Evolutionary conservation across 2,888 invertebrate species (phyloP).

Genomic region (Callinectes sapidus): DNA sequence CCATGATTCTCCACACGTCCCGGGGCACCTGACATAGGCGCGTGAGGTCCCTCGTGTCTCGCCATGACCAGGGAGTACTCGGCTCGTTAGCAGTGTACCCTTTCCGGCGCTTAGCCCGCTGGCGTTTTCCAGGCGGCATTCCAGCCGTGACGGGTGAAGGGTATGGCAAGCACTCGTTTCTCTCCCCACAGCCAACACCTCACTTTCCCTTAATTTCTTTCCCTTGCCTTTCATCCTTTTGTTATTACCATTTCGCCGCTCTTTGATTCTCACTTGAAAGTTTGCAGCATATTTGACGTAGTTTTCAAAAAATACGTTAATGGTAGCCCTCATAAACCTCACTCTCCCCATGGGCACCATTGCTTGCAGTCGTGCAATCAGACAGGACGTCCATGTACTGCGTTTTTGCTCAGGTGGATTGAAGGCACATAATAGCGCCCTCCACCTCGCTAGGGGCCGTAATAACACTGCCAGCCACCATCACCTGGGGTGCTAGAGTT

Average conservation of each 20-base stretch:
- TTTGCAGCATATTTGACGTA: slow-evolving; percentile 8
- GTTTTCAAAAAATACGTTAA: slow-evolving; percentile 35
- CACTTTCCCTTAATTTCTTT: slow-evolving; percentile 11
- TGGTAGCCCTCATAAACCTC: slow-evolving; percentile 37
- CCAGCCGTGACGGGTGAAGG: slow-evolving; percentile 47
- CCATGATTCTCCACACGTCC: not conserved
- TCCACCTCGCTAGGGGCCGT: slow-evolving; percentile 56
- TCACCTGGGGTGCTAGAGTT: slow-evolving; percentile 47
- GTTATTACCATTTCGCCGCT: not conserved
- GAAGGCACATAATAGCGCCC: slow-evolving; percentile 58
- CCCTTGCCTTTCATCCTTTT: not conserved
- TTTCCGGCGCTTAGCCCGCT: not conserved
- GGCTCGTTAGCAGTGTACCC: slow-evolving; percentile 35
- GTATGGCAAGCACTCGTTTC: slow-evolving; percentile 17
- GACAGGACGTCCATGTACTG: slow-evolving; percentile 54
- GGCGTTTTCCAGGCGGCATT: slow-evolving; percentile 44
- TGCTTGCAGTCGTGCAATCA: slow-evolving; percentile 47
- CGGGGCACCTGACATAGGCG: not conserved
- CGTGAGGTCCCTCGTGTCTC: not conserved
- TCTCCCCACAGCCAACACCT: slow-evolving; percentile 15
- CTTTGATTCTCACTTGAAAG: not conserved
- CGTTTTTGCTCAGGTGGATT: slow-evolving; percentile 57
- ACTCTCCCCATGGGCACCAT: slow-evolving; percentile 20
- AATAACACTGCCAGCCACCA: slow-evolving; percentile 60
- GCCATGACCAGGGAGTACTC: not conserved